A percentile compares a stretch with the other conserved stretches of the same genome.
These are phyloP conservation scores for Lepilemur septentrionalis DNA, from an alignment of 2,797 vertebrate species.

Conservation along the genomic window DNA sequence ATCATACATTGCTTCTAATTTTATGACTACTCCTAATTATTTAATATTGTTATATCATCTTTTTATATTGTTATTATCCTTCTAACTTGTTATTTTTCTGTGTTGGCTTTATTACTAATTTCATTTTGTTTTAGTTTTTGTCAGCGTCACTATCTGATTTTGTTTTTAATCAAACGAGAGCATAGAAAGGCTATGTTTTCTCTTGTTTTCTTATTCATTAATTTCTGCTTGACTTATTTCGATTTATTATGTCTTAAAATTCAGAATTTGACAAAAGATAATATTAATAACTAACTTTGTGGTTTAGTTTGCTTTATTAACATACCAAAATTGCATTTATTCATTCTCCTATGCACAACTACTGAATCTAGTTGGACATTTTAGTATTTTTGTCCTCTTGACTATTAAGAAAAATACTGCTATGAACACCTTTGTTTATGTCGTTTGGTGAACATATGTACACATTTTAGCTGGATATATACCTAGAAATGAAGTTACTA, in stretches of 20 bases:
- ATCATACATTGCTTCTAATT: background rate
- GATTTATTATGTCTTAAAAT: background rate
- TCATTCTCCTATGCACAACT: background rate
- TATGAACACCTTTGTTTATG: background rate
- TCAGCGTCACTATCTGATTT: no score
- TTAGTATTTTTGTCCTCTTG: background rate
- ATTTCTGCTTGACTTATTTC: background rate
- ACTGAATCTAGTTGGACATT: background rate
- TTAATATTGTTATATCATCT: background rate
- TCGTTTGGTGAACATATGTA: background rate
- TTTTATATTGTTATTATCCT: background rate
- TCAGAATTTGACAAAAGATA: background rate
- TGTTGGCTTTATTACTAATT: background rate
- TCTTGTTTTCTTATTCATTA: background rate
- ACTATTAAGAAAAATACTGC: background rate
- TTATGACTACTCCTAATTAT: background rate
- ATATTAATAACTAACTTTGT: background rate
- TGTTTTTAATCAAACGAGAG: background rate
- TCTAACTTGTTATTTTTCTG: background rate
- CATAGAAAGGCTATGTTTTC: background rate
- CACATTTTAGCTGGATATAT: background rate
- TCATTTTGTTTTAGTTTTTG: background rate
- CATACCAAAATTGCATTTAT: background rate
- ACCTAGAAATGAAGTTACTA: background rate
- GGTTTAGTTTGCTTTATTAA: background rate